phyloP scores from a whole-genome alignment of 2,888 invertebrate genomes.

The Cylloceria caligata region DNA sequence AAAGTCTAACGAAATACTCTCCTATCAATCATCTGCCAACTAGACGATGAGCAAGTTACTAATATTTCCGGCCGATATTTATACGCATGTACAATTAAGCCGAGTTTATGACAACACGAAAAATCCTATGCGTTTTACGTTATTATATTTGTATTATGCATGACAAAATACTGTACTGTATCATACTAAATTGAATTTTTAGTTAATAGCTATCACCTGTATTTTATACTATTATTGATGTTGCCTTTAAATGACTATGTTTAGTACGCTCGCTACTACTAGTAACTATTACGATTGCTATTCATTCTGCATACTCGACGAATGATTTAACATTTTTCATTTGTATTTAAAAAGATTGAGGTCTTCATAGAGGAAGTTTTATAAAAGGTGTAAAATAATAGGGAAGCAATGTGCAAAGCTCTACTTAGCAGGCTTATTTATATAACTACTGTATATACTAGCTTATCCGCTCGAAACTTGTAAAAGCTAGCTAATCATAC shows the following conservation, averaged over 20 bases:
- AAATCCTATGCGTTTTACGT: conserved; percentile 46
- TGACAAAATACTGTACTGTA: conserved; percentile 36
- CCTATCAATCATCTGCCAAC: conserved; percentile 41
- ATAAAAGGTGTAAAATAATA: too few relatives aligned
- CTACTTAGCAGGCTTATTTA: too few relatives aligned
- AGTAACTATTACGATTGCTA: conserved; percentile 33
- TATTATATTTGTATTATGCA: conserved; percentile 66
- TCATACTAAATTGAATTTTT: conserved; percentile 39
- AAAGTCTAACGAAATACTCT: conserved; percentile 17
- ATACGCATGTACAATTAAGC: conserved; percentile 65
- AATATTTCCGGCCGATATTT: conserved; percentile 66
- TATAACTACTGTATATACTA: too few relatives aligned
- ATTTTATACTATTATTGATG: conserved; percentile 46
- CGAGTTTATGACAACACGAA: conserved; percentile 36
- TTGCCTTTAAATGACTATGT: conserved; percentile 54
- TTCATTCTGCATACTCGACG: conserved; percentile 15
- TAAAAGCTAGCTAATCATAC: too few relatives aligned
- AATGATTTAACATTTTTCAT: conserved; percentile 29
- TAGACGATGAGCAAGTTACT: conserved; percentile 36
- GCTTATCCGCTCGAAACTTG: too few relatives aligned
- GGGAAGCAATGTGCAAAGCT: too few relatives aligned
- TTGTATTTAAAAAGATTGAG: too few relatives aligned
- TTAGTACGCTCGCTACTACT: conserved; percentile 44
- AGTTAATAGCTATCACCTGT: conserved; percentile 48
- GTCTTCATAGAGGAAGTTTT: too few relatives aligned